Percentiles rank a stretch among this genome's conserved stretches.
Conservation (phyloP, 2,888 invertebrate species). For the Nineta flava region DNA sequence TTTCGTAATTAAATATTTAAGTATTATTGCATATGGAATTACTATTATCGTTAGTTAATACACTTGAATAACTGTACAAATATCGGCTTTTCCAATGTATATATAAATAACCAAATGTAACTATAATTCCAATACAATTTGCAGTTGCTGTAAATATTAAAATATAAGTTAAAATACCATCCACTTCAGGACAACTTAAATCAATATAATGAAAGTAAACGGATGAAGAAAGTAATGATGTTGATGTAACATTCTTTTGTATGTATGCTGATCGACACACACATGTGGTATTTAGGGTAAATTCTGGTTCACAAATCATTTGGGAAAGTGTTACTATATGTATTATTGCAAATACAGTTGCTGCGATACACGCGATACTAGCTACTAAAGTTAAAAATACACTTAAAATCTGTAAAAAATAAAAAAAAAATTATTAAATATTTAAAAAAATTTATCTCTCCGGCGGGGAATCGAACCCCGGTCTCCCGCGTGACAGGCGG, state of each 20-base stretch:
- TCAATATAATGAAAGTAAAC: conserved; percentile 27
- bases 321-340: conserved; percentile 25
- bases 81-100: conserved; percentile 29
- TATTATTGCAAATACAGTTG: conserved; percentile 24
- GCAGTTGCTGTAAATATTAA: conserved; percentile 25
- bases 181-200: conserved; percentile 29
- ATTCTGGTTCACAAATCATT: conserved; percentile 25
- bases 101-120: conserved; percentile 28
- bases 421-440: neutral
- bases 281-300: conserved; percentile 26
- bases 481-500: conserved; percentile 1
- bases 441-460: neutral
- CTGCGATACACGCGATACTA: conserved; percentile 24
- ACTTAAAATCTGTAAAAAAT: conserved; percentile 25
- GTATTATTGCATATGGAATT: neutral
- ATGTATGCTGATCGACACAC: conserved; percentile 21
- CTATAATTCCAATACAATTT: conserved; percentile 25
- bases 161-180: conserved; percentile 24
- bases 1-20: neutral
- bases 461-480: conserved; percentile 1
- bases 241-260: conserved; percentile 9
- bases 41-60: conserved; percentile 20
- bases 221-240: conserved; percentile 2
- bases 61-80: conserved; percentile 24
- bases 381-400: conserved; percentile 25